Percentiles rank a stretch among this genome's conserved stretches.
phyloP scores from a whole-genome alignment of 2,888 invertebrate genomes.

The Trileptium ribeirensis region DNA sequence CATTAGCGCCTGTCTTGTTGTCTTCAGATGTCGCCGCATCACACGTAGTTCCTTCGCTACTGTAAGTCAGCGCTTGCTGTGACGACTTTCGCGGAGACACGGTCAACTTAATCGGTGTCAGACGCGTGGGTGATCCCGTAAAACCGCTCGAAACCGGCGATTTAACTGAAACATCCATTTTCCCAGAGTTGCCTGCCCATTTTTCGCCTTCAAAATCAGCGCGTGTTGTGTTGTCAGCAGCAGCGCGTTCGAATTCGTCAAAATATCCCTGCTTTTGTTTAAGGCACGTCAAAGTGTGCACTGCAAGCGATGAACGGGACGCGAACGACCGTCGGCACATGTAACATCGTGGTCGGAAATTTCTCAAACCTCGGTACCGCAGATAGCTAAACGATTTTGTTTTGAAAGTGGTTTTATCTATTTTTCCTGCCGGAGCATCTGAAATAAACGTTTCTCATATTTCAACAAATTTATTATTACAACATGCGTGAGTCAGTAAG shows the following conservation, averaged over 20 bases:
- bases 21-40: not conserved
- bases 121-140: not conserved
- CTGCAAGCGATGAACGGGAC: not conserved
- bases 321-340: not conserved
- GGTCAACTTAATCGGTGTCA: not conserved
- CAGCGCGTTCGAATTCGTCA: not conserved
- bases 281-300: not conserved
- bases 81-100: not conserved
- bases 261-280: not conserved
- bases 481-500: too few relatives aligned
- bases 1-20: not conserved
- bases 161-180: not conserved
- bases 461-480: too few relatives aligned
- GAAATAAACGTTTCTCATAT: too few relatives aligned
- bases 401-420: not conserved
- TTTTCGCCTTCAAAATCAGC: not conserved
- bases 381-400: not conserved
- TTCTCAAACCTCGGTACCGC: not conserved
- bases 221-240: not conserved
- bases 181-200: not conserved
- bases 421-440: too few relatives aligned
- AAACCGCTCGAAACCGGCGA: not conserved
- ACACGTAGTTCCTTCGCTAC: not conserved
- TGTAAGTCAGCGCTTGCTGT: not conserved
- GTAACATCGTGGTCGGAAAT: not conserved